phyloP scores from a whole-genome alignment of 1,140 invertebrate genomes.

The Drosophila sproati region DNA sequence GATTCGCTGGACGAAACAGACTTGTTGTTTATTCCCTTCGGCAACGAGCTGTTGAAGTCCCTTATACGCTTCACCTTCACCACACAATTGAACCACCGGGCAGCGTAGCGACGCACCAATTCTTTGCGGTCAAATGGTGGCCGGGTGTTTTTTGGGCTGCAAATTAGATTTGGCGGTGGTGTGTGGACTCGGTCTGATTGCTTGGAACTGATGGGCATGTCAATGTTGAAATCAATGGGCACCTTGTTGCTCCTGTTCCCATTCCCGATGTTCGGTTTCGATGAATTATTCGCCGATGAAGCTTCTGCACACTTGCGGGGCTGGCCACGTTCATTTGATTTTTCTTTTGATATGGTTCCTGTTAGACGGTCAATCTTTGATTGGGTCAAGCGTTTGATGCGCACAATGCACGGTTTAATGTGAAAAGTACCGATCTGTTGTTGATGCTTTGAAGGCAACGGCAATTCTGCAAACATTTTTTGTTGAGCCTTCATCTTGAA shows the following conservation, averaged over 20 bases:
- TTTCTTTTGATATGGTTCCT: not conserved
- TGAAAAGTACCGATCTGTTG: not conserved
- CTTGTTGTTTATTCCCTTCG: conserved; percentile 11
- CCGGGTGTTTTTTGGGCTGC: not conserved
- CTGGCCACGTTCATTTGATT: conserved; percentile 6
- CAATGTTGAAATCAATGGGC: conserved; percentile 22
- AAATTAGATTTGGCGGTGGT: conserved; percentile 41
- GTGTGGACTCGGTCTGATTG: conserved; percentile 17
- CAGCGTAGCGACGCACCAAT: conserved; percentile 26
- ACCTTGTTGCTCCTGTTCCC: conserved; percentile 4
- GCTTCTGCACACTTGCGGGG: conserved; percentile 1
- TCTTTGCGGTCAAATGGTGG: not conserved
- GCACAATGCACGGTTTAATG: conserved; percentile 2
- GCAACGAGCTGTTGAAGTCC: not conserved
- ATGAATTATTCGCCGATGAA: not conserved
- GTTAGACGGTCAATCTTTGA: not conserved
- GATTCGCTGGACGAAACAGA: conserved; percentile 68
- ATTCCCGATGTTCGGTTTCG: conserved; percentile 24
- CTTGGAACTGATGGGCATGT: conserved; percentile 1
- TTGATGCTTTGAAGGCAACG: not conserved
- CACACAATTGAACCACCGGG: conserved; percentile 40
- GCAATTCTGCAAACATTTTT: conserved; percentile 62
- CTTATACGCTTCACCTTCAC: conserved; percentile 41
- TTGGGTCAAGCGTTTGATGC: conserved; percentile 21
- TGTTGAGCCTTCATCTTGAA: conserved; percentile 66